phyloP scores from a whole-genome alignment of 2,888 invertebrate species.

The Rhabditoides inermis region DNA sequence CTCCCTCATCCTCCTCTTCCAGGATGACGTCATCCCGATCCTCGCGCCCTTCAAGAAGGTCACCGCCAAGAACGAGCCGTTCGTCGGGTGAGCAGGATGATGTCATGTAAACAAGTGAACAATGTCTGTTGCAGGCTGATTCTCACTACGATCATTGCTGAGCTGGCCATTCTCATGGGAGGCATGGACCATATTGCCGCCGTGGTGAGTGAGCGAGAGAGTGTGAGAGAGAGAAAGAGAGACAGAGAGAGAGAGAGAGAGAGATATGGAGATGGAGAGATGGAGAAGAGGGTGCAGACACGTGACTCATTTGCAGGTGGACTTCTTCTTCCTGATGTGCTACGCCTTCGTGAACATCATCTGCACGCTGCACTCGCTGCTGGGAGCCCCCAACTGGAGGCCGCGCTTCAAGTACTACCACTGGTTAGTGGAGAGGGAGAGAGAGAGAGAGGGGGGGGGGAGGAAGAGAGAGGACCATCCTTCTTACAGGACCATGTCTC shows the following conservation, averaged over 20 bases:
- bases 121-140: slow-evolving; percentile 62
- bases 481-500: slow-evolving; percentile 74
- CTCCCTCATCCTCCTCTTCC: too few relatives aligned
- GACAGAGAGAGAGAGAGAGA: too few relatives aligned
- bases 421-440: slow-evolving; percentile 75
- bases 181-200: slow-evolving; percentile 94
- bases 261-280: too few relatives aligned
- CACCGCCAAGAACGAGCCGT: slow-evolving; percentile 91
- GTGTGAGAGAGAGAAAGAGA: too few relatives aligned
- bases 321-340: slow-evolving; percentile 92
- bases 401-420: slow-evolving; percentile 96
- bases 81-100: slow-evolving; percentile 68
- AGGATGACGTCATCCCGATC: slow-evolving; percentile 57
- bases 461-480: too few relatives aligned
- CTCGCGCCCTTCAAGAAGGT: slow-evolving; percentile 72
- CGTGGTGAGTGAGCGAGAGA: too few relatives aligned
- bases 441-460: too few relatives aligned
- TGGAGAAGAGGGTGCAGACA: too few relatives aligned
- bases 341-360: slow-evolving; percentile 98
- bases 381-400: slow-evolving; percentile 90
- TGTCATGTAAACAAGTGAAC: too few relatives aligned
- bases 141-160: slow-evolving; percentile 66
- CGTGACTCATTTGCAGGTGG: too few relatives aligned
- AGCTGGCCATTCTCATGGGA: slow-evolving; percentile 70
- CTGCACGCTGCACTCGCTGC: slow-evolving; percentile 88